These are phyloP conservation scores for Dolichomitus sp. DNA, from an alignment of 2,888 invertebrate genomes.

Conservation along the genomic window DNA sequence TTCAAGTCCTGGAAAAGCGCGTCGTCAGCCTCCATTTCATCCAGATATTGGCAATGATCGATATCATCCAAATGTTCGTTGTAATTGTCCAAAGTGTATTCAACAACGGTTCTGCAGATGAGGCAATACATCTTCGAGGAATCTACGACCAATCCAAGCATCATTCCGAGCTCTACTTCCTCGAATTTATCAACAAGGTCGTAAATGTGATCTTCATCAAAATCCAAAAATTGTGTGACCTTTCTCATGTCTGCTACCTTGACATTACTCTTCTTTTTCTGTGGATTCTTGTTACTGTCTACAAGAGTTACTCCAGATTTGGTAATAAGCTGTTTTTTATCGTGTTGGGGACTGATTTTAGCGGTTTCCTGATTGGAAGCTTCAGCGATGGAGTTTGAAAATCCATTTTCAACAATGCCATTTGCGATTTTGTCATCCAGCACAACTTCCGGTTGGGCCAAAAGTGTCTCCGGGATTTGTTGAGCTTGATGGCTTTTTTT, in stretches of 20 bases:
- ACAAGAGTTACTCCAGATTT: background rate
- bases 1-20: slow-evolving; percentile 57
- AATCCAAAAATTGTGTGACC: background rate
- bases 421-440: background rate
- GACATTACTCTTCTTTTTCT: background rate
- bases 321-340: background rate
- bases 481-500: background rate
- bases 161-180: slow-evolving; percentile 22
- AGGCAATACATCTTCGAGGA: slow-evolving; percentile 67
- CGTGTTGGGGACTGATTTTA: background rate
- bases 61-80: slow-evolving; percentile 73
- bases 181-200: slow-evolving; percentile 25
- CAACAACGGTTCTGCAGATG: slow-evolving; percentile 70
- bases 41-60: slow-evolving; percentile 70
- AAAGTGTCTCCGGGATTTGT: background rate
- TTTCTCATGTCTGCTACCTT: background rate
- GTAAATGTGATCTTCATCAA: slow-evolving; percentile 45
- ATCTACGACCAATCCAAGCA: slow-evolving; percentile 14
- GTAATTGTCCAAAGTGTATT: slow-evolving; percentile 61
- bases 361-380: background rate
- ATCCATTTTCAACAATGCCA: background rate
- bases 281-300: background rate
- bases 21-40: slow-evolving; percentile 65
- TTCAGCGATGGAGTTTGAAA: background rate
- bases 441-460: background rate